Base-by-base conservation (phyloP, 2,113 vertebrate species). In the Glareola pratincola region DNA sequence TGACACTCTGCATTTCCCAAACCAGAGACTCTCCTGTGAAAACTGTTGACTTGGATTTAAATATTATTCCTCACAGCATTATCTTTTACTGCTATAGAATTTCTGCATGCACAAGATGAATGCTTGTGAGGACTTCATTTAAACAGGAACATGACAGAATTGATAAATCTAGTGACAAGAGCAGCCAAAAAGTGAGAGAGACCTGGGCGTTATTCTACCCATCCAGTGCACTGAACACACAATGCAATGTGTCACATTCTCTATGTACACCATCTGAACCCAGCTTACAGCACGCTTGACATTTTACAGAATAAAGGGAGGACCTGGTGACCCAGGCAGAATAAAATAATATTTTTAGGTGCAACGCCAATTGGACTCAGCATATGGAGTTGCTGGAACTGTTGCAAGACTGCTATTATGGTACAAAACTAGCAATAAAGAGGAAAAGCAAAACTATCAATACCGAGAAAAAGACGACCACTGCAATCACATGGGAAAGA, bases 101-200 rank as follows among this genome's bases (percentile, higher is more conserved):
- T 92, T 34, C 29, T 59, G 62, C 30, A 43, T 15, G 32, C 51
- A 47, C 88, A 77, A 60, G 80, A 78, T 22, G 56, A 91, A 87
- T 30, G 75, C 41, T 77, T 2, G 0, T 16, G 51, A 78, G 7
- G 37, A 63, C 36, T 80, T 48, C 37, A 86, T 89, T 91, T 81
- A 71, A 95, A 89, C 43, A 30, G 50, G n/a, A 71, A 71, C 63
- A 92, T 14, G 78, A 88, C 45, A 79, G 81, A 91, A 81, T 4
- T 85, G 90, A 89, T 93, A 85, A 88, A 90, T 66, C 50, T 47
- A 23, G 74, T 63, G 88, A 80, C 85, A 92, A 20, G 67, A 83
- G 56, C 0, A 24, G 81, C 27, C 69, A 86, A 17, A 14, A 71
- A 53, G 62, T 29, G 51, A 90, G 84, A 51, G 57, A 92, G 24